Percentiles rank a stretch among this genome's conserved stretches.
Conservation (phyloP, 1,140 invertebrate genomes). For the Trichomalopsis sarcophagae region DNA sequence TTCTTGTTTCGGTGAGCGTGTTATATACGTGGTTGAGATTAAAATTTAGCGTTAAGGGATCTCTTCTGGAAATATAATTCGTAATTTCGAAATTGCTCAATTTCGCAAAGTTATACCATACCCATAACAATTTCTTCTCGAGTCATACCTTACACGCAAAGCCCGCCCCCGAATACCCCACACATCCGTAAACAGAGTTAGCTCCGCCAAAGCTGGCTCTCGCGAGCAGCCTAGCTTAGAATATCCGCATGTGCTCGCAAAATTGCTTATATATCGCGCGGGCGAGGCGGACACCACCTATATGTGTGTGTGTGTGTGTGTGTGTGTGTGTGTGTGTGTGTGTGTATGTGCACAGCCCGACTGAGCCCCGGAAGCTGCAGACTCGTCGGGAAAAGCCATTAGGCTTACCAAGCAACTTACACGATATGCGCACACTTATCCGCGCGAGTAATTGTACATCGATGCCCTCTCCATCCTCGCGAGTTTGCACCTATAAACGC, state of each 20-base stretch:
- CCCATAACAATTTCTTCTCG: too few species aligned
- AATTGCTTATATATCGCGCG: background rate
- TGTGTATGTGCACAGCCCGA: background rate
- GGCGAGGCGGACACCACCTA: background rate
- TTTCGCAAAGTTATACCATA: too few species aligned
- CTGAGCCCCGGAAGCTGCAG: background rate
- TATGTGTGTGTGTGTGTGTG: background rate
- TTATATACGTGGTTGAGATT: background rate
- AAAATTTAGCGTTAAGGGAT: background rate
- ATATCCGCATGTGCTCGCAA: background rate
- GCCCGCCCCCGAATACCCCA: background rate
- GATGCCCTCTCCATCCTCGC: background rate
- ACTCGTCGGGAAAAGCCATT: conserved; percentile 31
- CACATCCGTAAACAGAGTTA: background rate
- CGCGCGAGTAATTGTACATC: conserved; percentile 35
- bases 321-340: background rate
- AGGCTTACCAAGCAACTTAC: conserved; percentile 33
- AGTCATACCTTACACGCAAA: too few species aligned
- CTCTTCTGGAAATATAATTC: too few species aligned
- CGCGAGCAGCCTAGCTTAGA: background rate
- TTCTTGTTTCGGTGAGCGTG: background rate
- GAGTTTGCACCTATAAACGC: background rate
- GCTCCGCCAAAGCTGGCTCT: background rate
- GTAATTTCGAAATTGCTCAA: too few species aligned
- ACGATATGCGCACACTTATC: background rate